Evolutionary conservation across 1,140 invertebrate genomes (phyloP), one percentile per base, ranked within the genome.

Genomic region (Pogonognathellus flavescens): DNA sequence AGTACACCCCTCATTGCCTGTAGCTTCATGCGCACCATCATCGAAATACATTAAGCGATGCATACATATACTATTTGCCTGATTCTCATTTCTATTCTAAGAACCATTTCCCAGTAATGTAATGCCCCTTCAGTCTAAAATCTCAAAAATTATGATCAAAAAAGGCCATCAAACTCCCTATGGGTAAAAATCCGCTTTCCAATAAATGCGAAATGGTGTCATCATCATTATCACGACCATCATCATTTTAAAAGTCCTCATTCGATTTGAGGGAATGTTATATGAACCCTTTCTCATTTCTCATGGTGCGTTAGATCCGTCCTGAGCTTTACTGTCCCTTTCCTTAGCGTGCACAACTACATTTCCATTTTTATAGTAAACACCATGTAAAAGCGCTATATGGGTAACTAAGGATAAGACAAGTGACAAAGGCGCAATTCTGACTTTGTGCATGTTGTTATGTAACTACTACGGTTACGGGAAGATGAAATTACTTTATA

Each of bases 181-280:
- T 10, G 80, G 53, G 22, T 55, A 18, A 25, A 25, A 57, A 53
- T 81, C 50, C 53, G 53, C 31, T 81, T 81, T 81, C 80, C 80
- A 81, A 81, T 81, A 81, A 81, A 81, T 57, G 70, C 41, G 31
- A 62, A 62, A 82, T 62, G 57, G 55, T 83, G 82, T 83, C 59
- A 83, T 83, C 59, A 83, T 83, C 82, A 83, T 83, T 83, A 83
- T 83, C 82, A 83, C 41, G 60, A 52, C 57, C 10, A 82, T 83
- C 31, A 70, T 83, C 82, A 31, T 83, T 83, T 83, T 83, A 60
- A 66, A 83, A 52, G 18, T 41, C 16, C 41, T 16, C 50, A 57
- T 55, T 81, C 50, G 52, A 81, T 49, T 41, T 50, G 72, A 80
- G 50, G 50, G 50, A 80, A 80, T 49, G 41, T 52, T 80, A 50